Base-by-base conservation (phyloP, 2,888 invertebrate species). In the Cosmorhoe ocellata region DNA sequence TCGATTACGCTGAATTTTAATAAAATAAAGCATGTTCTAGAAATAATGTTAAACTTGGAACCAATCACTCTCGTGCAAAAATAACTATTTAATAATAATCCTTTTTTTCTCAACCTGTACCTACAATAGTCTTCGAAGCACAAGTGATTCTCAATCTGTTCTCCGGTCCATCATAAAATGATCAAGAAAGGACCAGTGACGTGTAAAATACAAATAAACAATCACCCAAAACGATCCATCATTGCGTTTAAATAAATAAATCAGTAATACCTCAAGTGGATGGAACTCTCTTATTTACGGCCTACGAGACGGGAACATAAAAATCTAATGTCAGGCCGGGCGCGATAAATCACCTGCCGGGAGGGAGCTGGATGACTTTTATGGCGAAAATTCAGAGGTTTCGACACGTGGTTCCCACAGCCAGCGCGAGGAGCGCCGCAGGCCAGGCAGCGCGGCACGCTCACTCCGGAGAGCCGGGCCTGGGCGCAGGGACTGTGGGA, bases 231-330 rank as follows among this genome's bases (percentile, higher is more conserved):
- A 58, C 66, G 63, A 84, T 86, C 76, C 70, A 82, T 87, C 85
- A 85, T 76, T 71, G 60, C 59, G 73, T 65, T 73, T 77, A 73
- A 77, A 82, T 84, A 84, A 79, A 86, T 86, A 85, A 87, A 86
- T 87, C 84, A 80, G 69, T 69, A 75, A 64, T 69, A 68, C 69
- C 61, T 63, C 47, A 40, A 51, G 60, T 56, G 64, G 69, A 71
- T 74, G 71, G 66, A 66, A 69, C 64, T 59, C 58, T 59, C 60
- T 81, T 83, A 86, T 86, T 87, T 86, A 87, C 83, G 79, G 73
- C 80, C 78, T 76, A 67, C 73, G 71, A 81, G 80, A 81, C 75
- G 75, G 71, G 64, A 70, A 80, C 79, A 84, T 85, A 83, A 86
- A 85, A 85, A 82, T 82, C 75, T 83, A 82, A 82, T 81, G 83